These are phyloP conservation scores for Lasioglossum malachurum DNA, from an alignment of 2,888 invertebrate genomes.

Conservation along the genomic window DNA sequence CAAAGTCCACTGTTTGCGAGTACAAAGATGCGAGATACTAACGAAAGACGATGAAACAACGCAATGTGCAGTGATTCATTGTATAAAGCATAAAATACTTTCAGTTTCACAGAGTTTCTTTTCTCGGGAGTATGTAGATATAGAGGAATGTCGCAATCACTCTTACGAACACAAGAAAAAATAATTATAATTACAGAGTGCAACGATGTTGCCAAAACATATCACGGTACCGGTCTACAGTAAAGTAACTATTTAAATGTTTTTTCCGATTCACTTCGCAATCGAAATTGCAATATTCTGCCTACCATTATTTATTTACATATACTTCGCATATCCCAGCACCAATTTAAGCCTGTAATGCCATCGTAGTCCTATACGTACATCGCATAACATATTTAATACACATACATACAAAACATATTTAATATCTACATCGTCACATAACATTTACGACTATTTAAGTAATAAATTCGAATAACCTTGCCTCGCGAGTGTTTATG, in stretches of 20 bases:
- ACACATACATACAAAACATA: conserved; percentile 63
- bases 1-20: not conserved
- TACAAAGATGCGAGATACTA: conserved; percentile 16
- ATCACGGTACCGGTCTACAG: not conserved
- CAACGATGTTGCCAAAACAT: conserved; percentile 18
- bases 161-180: not conserved
- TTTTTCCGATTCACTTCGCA: not conserved
- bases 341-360: conserved; percentile 56
- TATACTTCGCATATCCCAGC: conserved; percentile 53
- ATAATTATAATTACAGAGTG: conserved; percentile 18
- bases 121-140: not conserved
- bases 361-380: conserved; percentile 34
- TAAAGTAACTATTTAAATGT: not conserved
- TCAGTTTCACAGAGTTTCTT: not conserved
- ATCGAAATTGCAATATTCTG: conserved; percentile 9
- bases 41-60: not conserved
- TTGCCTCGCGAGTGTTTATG: not conserved
- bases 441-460: conserved; percentile 41
- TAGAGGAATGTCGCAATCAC: not conserved
- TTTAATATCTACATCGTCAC: conserved; percentile 62
- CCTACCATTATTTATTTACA: conserved; percentile 60
- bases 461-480: conserved; percentile 51
- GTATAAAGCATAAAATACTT: not conserved
- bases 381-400: conserved; percentile 25
- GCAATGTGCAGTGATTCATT: not conserved